A percentile compares a stretch with the other conserved stretches of the same genome.
phyloP scores from a whole-genome alignment of 2,797 vertebrate species.

The Notamacropus eugenii region DNA sequence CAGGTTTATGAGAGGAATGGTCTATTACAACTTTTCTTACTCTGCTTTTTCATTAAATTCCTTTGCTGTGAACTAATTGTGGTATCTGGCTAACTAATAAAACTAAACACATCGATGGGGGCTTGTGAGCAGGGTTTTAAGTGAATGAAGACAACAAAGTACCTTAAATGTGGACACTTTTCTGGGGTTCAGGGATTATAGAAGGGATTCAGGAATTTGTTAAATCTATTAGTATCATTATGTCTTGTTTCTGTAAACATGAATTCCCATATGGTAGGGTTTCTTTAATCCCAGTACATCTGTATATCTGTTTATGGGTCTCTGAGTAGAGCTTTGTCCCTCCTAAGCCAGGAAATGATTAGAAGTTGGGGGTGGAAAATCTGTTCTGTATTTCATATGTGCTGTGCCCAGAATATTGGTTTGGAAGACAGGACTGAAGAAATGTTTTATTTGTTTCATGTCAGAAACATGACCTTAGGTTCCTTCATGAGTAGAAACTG shows the following conservation, averaged over 20 bases:
- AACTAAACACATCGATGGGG: not conserved
- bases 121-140: not conserved
- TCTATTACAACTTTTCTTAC: not conserved
- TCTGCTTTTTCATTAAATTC: not conserved
- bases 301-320: not conserved
- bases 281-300: not conserved
- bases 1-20: not conserved
- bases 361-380: not conserved
- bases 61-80: not conserved
- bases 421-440: not conserved
- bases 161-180: not conserved
- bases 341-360: conserved; percentile 2
- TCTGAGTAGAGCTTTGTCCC: not conserved
- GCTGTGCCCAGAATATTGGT: not conserved
- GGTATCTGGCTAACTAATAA: not conserved
- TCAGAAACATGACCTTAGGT: not conserved
- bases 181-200: not conserved
- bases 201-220: not conserved
- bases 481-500: not conserved
- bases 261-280: not conserved
- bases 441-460: conserved; percentile 2
- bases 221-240: not conserved
- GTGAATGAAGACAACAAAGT: not conserved
- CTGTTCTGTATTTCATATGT: not conserved
- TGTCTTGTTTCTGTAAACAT: not conserved